Base-by-base conservation (phyloP, 2,797 vertebrate genomes). In the Petrocephalus schoutedeni region DNA sequence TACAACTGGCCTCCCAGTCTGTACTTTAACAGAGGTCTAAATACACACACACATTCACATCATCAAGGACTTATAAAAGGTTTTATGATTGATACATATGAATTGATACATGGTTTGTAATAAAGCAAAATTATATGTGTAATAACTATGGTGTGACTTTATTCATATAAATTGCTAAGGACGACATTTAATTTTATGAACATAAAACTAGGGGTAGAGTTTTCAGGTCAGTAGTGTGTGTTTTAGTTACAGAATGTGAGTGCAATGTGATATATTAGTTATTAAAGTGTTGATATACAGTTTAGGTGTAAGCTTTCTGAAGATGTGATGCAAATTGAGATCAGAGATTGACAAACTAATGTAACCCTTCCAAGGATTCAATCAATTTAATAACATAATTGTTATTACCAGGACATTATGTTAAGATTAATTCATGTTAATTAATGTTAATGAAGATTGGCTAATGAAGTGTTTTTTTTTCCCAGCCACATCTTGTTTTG, bases 11-110 rank as follows among this genome's bases (percentile, higher is more conserved):
- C 85, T 89, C 88, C 85, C 85, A 89, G 85, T 86, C 23, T 87
- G 85, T 89, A 54, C 67, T 89, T 89, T 28, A 89, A 82, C 21
- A 49, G 83, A 88, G 88, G 85, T 58, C 61, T 88, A 86, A 88
- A 86, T 85, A 85, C 51, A 45, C 41, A 88, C 82, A 58, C 57
- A 88, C 59, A 28, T 28, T 28, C 28, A 86, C 61, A 51, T 74
- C 32, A 85, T 49, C 61, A 58, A 36, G 86, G 83, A 86, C 85
- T 88, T 88, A 88, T 86, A 67, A 85, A 86, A 87, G 87, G 53
- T 87, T 86, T 49, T 85, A 57, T 28, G 28, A 41, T 41, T 41
- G 36, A 41, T 85, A 85, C 28, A 56, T 86, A 88, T 77, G 85
- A 49, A 77, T 86, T 71, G 45, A 56, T 71, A 53, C 83, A 86